Evolutionary conservation across 2,797 vertebrate genomes (phyloP), one percentile per base, ranked within the genome.

Genomic region (Mormyrops attenuatus): DNA sequence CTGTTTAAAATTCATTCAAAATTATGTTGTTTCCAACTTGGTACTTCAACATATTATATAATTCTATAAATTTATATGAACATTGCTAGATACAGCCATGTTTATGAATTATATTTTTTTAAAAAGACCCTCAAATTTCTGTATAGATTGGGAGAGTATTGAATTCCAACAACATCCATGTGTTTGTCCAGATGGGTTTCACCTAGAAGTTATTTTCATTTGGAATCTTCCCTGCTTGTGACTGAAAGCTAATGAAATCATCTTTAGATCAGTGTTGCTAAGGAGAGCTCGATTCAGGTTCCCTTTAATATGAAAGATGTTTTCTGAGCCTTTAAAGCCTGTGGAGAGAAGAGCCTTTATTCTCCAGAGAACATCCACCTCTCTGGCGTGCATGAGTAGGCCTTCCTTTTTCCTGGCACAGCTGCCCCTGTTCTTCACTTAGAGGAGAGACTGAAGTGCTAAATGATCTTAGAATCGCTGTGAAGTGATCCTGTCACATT

Each of bases 401-500:
- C 60, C 84, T 85, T 73, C 84, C 47, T 69, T 60, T 52, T 53
- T 34, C 30, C 30, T n/a, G 44, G 30, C 89, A 66, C 84, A 89
- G 82, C 82, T 87, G 89, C 85, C 89, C 89, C 82, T 41, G 57
- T 38, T 55, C 82, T 69, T 87, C 84, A 73, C 22, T 26, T 8
- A 69, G 89, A 89, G 47, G 89, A 69, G 17, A 73, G 47, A 86
- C 22, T 84, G 53, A 73, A 89, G 57, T 86, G 49, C 89, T 69
- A 52, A 69, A 38, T 63, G 44, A 84, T 38, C 84, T 69, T 38
- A 89, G 89, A 89, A 69, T 63, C 34, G 89, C 89, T 13, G 44
- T 87, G 57, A 89, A 89, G 89, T 89, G 89, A 44, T 69, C 84
- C 84, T 87, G 60, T 86, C 84, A 41, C 57, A 53, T 44, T 49